These are phyloP conservation scores for Silurus asotus DNA, from an alignment of 2,113 vertebrate genomes.

Conservation along the genomic window DNA sequence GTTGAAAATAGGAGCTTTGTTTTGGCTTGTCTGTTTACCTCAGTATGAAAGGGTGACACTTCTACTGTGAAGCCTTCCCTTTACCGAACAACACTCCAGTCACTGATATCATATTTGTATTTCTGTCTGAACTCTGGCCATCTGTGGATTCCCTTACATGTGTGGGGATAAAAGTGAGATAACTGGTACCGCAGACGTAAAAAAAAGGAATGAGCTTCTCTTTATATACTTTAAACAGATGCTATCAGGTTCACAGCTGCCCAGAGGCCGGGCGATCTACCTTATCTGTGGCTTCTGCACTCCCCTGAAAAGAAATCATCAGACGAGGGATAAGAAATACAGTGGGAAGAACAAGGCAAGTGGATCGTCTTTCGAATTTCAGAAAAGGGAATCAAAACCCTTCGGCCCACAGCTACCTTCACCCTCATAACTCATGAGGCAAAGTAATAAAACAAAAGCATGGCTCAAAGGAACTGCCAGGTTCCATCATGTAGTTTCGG, in stretches of 20 bases:
- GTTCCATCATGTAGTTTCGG: slow-evolving; percentile 32
- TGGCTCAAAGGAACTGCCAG: slow-evolving; percentile 31
- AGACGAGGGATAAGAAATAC: slow-evolving; percentile 44
- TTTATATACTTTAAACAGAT: slow-evolving; percentile 70
- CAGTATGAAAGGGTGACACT: slow-evolving; percentile 42
- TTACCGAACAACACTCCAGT: slow-evolving; percentile 38
- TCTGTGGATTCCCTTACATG: slow-evolving; percentile 64
- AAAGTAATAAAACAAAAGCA: slow-evolving; percentile 46
- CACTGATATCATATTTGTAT: slow-evolving; percentile 61
- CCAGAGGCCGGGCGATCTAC: slow-evolving; percentile 61
- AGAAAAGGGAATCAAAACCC: slow-evolving; percentile 43
- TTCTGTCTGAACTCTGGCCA: slow-evolving; percentile 62
- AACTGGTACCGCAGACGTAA: slow-evolving; percentile 62
- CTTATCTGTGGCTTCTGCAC: slow-evolving; percentile 62
- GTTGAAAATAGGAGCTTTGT: slow-evolving; percentile 49
- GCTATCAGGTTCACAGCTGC: slow-evolving; percentile 71
- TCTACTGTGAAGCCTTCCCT: slow-evolving; percentile 39
- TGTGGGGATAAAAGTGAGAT: slow-evolving; percentile 61
- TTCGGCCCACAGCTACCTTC: slow-evolving; percentile 46
- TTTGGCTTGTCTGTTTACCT: slow-evolving; percentile 60
- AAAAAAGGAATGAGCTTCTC: slow-evolving; percentile 57
- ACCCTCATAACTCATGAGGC: slow-evolving; percentile 46
- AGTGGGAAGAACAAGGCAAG: slow-evolving; percentile 42
- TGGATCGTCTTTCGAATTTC: slow-evolving; percentile 46
- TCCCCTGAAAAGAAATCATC: slow-evolving; percentile 68